Evolutionary conservation across 2,113 vertebrate genomes (phyloP), one percentile per base, ranked within the genome.

Genomic region (Hyla sarda): DNA sequence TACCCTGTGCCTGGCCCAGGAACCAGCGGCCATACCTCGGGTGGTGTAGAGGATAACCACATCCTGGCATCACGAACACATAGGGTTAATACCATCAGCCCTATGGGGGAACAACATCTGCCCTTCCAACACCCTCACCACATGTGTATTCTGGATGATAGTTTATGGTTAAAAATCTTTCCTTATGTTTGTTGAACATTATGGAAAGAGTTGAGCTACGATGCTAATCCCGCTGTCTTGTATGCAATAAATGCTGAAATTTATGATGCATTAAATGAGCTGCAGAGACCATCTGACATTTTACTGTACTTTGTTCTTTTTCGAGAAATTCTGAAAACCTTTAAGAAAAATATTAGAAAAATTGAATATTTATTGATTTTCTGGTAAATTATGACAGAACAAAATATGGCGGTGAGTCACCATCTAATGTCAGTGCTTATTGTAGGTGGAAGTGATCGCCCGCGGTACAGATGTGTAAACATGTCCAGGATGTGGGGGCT

Each of bases 401-500:
- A 60, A 13, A 62, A 62, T n/a, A 60, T 0, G 45, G 23, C 77
- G 62, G 56, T 62, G 77, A 80, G 77, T 80, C 77, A 80, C 41
- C 50, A 41, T 13, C 30, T 79, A 25, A 41, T 45, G 56, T 34
- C 4, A 41, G 77, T 5, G 32, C 21, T 58, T 45, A 62, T n/a
- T 34, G 77, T 58, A 80, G 77, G 77, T 62, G 77, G 52, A 79
- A 60, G 19, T 23, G 5, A 58, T 58, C 30, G 37, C 30, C 77
- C 62, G 54, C 77, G 41, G 21, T 62, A 62, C 77, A 80, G 54
- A 60, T 80, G 77, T 80, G 75, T 77, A 19, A 77, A 50, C 50
- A 54, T 34, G 54, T 41, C 34, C 56, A 45, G 77, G 77, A 80
- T 80, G 54, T 62, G 32, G 32, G n/a, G 32, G 16, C 32, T 34